Percentiles rank a stretch among this genome's conserved stretches.
These are phyloP conservation scores for Brachionus asplanchnoidis DNA, from an alignment of 1,140 invertebrate species.

Conservation along the genomic window DNA sequence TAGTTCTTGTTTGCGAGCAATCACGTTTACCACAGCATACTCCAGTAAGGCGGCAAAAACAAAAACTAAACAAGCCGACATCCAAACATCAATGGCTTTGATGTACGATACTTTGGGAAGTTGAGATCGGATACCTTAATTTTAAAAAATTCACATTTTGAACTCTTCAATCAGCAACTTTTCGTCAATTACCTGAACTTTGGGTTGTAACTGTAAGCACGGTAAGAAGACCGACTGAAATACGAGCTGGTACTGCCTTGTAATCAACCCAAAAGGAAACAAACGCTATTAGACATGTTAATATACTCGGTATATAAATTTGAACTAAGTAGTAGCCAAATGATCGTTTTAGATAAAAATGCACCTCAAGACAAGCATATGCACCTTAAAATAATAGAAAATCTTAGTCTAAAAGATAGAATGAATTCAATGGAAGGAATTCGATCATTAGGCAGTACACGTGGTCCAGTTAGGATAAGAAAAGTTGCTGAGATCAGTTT, in stretches of 20 bases:
- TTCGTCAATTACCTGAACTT: conserved; percentile 46
- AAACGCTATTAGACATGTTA: conserved; percentile 79
- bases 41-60: conserved; percentile 57
- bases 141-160: background rate
- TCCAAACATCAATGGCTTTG: conserved; percentile 62
- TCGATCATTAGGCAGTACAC: background rate
- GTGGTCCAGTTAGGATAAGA: background rate
- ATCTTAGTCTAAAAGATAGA: background rate
- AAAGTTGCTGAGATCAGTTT: conserved; percentile 12
- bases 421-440: background rate
- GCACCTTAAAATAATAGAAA: conserved; percentile 21
- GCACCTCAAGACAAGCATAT: conserved; percentile 36
- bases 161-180: conserved; percentile 13
- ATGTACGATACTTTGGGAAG: conserved; percentile 59
- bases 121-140: conserved; percentile 40
- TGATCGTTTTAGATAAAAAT: conserved; percentile 37
- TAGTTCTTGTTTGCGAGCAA: conserved; percentile 38
- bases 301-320: conserved; percentile 39
- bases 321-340: conserved; percentile 43
- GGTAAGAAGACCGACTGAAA: conserved; percentile 55
- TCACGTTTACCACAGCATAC: conserved; percentile 56
- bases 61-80: conserved; percentile 59
- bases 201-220: conserved; percentile 57
- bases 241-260: conserved; percentile 62
- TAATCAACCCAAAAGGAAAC: conserved; percentile 82